phyloP scores from a whole-genome alignment of 2,113 vertebrate species.

The Anthoscopus minutus region DNA sequence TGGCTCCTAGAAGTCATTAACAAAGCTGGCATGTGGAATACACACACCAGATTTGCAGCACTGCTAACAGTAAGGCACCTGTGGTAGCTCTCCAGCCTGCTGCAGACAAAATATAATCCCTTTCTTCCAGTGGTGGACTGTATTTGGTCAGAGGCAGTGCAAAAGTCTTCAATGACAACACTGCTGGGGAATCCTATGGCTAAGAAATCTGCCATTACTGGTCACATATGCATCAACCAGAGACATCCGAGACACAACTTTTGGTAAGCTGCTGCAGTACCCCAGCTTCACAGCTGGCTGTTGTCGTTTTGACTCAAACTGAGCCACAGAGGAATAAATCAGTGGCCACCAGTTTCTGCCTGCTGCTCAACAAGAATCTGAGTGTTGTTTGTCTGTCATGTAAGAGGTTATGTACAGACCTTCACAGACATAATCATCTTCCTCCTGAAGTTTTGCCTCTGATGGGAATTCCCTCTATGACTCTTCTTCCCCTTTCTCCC shows the following conservation, averaged over 20 bases:
- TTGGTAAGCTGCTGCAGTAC: not conserved
- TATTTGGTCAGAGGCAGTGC: not conserved
- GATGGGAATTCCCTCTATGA: not conserved
- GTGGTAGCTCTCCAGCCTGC: not conserved
- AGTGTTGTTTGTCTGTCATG: not conserved
- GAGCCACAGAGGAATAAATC: not conserved
- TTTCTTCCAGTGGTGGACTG: not conserved
- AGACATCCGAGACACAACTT: not conserved
- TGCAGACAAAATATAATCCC: not conserved
- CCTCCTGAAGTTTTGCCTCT: not conserved
- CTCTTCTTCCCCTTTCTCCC: not conserved
- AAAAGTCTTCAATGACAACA: not conserved
- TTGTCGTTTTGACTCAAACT: not conserved
- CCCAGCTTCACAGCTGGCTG: not conserved
- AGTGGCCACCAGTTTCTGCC: not conserved
- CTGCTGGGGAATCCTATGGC: not conserved
- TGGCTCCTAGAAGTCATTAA: not conserved
- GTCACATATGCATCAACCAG: not conserved
- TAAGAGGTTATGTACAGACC: not conserved
- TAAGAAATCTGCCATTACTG: not conserved
- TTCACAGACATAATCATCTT: not conserved
- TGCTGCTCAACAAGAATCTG: not conserved
- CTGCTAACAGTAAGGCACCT: not conserved
- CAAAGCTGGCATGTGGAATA: not conserved
- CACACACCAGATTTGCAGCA: not conserved